phyloP scores from a whole-genome alignment of 2,113 vertebrate genomes.

The Ivindomyrus marchei region DNA sequence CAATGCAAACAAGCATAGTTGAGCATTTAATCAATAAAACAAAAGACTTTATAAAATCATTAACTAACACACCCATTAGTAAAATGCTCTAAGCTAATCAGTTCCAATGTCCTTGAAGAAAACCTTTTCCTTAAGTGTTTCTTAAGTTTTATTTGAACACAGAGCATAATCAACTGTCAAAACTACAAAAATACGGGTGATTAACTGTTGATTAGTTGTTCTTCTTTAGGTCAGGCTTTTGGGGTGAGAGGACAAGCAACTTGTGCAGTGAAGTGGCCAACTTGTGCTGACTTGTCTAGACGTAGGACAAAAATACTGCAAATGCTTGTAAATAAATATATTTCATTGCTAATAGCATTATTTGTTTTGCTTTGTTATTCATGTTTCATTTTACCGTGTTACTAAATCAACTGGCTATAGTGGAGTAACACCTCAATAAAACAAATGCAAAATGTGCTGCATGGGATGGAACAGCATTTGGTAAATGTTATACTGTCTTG shows the following conservation, averaged over 20 bases:
- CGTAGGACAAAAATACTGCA: background rate
- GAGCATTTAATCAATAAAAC: constrained; percentile 42
- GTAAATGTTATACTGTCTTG: background rate
- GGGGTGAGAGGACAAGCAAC: background rate
- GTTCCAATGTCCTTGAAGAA: constrained; percentile 6
- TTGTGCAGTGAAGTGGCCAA: background rate
- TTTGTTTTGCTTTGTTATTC: background rate
- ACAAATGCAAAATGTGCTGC: background rate
- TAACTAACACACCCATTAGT: constrained; percentile 29
- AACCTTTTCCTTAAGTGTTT: constrained; percentile 34
- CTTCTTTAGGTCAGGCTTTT: background rate
- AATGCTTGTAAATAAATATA: background rate
- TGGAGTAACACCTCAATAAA: background rate
- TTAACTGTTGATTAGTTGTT: background rate
- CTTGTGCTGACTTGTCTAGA: background rate
- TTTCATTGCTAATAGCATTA: background rate
- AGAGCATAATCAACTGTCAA: constrained; percentile 28
- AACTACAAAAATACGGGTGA: constrained; percentile 3
- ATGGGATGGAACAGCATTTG: background rate
- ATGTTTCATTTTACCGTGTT: background rate
- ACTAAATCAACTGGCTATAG: background rate
- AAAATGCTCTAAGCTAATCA: constrained; percentile 18
- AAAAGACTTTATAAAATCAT: constrained; percentile 36
- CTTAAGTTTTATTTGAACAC: constrained; percentile 38
- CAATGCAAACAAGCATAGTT: constrained; percentile 18